Evolutionary conservation across 2,797 vertebrate species (phyloP), one percentile per base, ranked within the genome.

Genomic region (Odontamblyopus rebecca): DNA sequence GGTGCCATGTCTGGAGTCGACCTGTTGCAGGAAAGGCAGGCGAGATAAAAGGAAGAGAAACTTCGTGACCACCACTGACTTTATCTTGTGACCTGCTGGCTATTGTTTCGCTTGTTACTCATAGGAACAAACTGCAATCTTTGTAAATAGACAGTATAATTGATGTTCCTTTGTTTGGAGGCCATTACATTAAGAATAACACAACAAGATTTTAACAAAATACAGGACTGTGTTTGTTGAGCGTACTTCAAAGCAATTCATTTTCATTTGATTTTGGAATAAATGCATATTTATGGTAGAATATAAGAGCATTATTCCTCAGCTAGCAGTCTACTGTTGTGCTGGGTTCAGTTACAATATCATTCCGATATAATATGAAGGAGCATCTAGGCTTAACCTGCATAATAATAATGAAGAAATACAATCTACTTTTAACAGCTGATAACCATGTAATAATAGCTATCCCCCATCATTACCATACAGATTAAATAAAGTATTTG

Each of bases 41-140:
- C 75, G 85, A 91, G 90, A 92, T 88, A 89, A 90, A 88, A 78
- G 91, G 92, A 92, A 93, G 89, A 83, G 83, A 92, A 91, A 91
- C 86, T 89, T 92, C 92, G 92, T 89, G 91, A 92, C 84, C 89
- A 90, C 91, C 90, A 91, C 82, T 41, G 35, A 82, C 84, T 91
- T 50, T 86, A 90, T 91, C 90, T 89, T 86, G 89, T 92, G 92
- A 93, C 81, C 86, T 80, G 88, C 83, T 79, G 81, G 79, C 82
- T 80, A 93, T 93, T 94, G 93, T 94, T 93, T 83, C 81, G 76
- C 85, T 82, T 71, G 78, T 83, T 82, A 80, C 86, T 89, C 73
- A 85, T 72, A 84, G 87, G 83, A 44, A 66, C 26, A 29, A 23
- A 67, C 57, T 63, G 50, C 70, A 68, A 6, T 26, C 29, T 69